phyloP scores from a whole-genome alignment of 2,113 vertebrate genomes.

The Hepsetus odoe region DNA sequence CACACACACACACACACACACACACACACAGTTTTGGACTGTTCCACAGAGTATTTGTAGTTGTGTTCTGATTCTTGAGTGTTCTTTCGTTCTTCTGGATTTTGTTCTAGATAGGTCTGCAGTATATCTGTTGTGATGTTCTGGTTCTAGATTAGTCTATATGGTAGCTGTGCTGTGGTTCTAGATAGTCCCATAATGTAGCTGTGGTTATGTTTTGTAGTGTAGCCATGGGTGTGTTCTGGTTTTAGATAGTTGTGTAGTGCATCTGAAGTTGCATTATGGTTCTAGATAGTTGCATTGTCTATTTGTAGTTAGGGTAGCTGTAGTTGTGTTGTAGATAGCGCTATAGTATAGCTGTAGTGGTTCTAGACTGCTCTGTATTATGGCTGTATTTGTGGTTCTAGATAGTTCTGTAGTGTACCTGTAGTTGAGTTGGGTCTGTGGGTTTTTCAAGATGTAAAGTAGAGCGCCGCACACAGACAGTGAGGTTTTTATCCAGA shows the following conservation, averaged over 20 bases:
- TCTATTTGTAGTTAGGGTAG: background rate
- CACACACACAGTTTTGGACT: conserved; percentile 19
- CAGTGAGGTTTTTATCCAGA: conserved; percentile 90
- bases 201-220: background rate
- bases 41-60: background rate
- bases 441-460: conserved; percentile 92
- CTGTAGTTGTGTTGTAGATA: background rate
- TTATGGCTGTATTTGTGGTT: conserved; percentile 78
- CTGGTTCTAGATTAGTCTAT: background rate
- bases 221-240: background rate
- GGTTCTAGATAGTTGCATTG: background rate
- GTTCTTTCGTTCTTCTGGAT: too few species aligned
- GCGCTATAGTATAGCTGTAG: conserved; percentile 5
- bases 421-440: conserved; percentile 90
- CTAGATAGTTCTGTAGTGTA: background rate
- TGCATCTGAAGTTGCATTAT: background rate
- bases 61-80: background rate
- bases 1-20: conserved; percentile 15
- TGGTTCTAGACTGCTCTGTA: background rate
- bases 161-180: background rate
- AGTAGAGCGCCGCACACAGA: conserved; percentile 87
- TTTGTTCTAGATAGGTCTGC: too few species aligned
- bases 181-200: background rate
- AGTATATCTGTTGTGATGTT: background rate
- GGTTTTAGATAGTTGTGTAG: background rate